Base-by-base conservation (phyloP, 1,140 invertebrate species). In the Aporrectodea caliginosa region DNA sequence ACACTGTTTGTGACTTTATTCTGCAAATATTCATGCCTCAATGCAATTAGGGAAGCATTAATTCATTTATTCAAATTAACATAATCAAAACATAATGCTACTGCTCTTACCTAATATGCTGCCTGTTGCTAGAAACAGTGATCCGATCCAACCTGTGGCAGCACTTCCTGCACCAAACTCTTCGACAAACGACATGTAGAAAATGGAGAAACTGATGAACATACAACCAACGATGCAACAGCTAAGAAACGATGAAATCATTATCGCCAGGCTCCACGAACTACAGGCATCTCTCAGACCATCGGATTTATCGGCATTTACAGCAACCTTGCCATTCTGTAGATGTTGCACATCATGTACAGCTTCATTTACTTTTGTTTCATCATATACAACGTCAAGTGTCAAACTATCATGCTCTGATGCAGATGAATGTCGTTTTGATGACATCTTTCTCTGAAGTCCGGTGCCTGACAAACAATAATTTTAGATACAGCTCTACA, bases 91-190 rank as follows among this genome's bases (percentile, higher is more conserved):
- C 6, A 22, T 58, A 58, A 58, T 12, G 43, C 43, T 12, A 12
- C 43, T 58, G 6, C 43, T 22, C 43, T 12, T 30, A 78, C 77
- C 68, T 43, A 34, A 72, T 68, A 72, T 31, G 32, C 35, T 71
- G 32, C 77, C 77, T 29, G 29, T 69, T 30, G 77, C 77, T 16
- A 78, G 33, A 34, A 68, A 71, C 22, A 78, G 32, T 12, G 77
- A 78, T 32, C 77, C 77, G 35, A 78, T 78, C 77, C 77, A 78
- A 16, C 68, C 77, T 33, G 35, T 71, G 27, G 22, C 29, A 29
- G 34, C 77, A 27, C 16, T 78, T 16, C 32, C 27, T 31, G 58
- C 27, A 22, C 70, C 29, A 35, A 78, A 78, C n/a, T 71, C n/a
- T 31, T 70, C 69, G 2, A 78, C 68, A 22, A 69, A 34, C 31